Evolutionary conservation across 2,888 invertebrate species (phyloP).

Genomic region (Drosophila ustulata): DNA sequence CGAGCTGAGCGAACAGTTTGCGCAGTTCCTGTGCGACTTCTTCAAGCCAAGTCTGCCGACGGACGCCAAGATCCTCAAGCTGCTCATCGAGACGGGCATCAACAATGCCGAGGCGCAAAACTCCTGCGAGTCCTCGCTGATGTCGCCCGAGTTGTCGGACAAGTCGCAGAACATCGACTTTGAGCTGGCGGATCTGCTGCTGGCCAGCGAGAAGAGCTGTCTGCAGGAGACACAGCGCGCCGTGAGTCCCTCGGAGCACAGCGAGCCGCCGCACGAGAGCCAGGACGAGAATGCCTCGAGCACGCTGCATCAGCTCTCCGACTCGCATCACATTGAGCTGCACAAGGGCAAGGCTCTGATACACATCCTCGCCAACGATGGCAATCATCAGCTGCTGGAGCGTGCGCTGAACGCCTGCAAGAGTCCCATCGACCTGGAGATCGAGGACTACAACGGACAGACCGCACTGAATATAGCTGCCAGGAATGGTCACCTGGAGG

Average conservation of each 20-base stretch:
- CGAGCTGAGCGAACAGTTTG: conserved; percentile 83
- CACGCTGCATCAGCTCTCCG: conserved; percentile 84
- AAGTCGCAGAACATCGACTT: conserved; percentile 85
- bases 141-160: conserved; percentile 85
- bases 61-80: conserved; percentile 89
- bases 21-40: conserved; percentile 85
- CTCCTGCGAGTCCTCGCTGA: conserved; percentile 84
- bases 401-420: conserved; percentile 88
- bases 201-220: conserved; percentile 85
- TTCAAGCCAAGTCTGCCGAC: conserved; percentile 88
- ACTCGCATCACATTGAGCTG: conserved; percentile 84
- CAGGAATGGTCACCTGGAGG: conserved; percentile 90
- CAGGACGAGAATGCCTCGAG: conserved; percentile 84
- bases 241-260: conserved; percentile 84
- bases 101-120: conserved; percentile 85
- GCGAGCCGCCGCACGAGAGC: conserved; percentile 83
- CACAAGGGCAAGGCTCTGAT: conserved; percentile 89
- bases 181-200: conserved; percentile 84
- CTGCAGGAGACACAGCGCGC: conserved; percentile 83
- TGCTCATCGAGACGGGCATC: conserved; percentile 91
- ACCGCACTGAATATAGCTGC: conserved; percentile 95
- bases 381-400: conserved; percentile 89
- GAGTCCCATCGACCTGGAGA: conserved; percentile 86
- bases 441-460: conserved; percentile 92
- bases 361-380: conserved; percentile 91